phyloP scores from a whole-genome alignment of 1,140 invertebrate species.

The Heliothis virescens region DNA sequence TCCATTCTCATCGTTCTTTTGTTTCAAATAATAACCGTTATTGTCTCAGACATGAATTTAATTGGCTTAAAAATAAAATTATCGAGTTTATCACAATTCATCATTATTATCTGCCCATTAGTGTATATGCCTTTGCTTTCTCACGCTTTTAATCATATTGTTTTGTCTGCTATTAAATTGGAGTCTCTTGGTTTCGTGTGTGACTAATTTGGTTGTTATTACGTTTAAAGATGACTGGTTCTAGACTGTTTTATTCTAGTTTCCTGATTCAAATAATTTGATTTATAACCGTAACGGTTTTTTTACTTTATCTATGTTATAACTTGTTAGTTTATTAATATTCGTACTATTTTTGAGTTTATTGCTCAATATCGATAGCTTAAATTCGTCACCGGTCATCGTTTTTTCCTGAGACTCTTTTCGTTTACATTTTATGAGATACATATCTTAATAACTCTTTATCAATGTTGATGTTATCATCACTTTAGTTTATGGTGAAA shows the following conservation, averaged over 20 bases:
- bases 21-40: slow-evolving; percentile 23
- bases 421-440: not conserved
- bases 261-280: not conserved
- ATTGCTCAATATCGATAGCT: not conserved
- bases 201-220: slow-evolving; percentile 2
- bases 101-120: slow-evolving; percentile 47
- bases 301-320: not conserved
- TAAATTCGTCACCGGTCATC: not conserved
- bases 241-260: not conserved
- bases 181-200: not conserved
- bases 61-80: slow-evolving; percentile 33
- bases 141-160: slow-evolving; percentile 42
- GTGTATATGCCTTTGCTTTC: slow-evolving; percentile 24
- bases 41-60: slow-evolving; percentile 13
- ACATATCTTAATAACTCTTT: slow-evolving; percentile 18
- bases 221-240: not conserved
- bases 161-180: slow-evolving; percentile 26
- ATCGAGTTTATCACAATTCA: slow-evolving; percentile 41
- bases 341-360: not conserved
- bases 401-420: not conserved
- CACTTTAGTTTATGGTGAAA: slow-evolving; percentile 8
- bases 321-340: not conserved
- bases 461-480: not conserved
- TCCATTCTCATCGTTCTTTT: slow-evolving; percentile 8
- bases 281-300: not conserved